Base-by-base conservation (phyloP, 2,113 vertebrate species). In the Pipra filicauda region DNA sequence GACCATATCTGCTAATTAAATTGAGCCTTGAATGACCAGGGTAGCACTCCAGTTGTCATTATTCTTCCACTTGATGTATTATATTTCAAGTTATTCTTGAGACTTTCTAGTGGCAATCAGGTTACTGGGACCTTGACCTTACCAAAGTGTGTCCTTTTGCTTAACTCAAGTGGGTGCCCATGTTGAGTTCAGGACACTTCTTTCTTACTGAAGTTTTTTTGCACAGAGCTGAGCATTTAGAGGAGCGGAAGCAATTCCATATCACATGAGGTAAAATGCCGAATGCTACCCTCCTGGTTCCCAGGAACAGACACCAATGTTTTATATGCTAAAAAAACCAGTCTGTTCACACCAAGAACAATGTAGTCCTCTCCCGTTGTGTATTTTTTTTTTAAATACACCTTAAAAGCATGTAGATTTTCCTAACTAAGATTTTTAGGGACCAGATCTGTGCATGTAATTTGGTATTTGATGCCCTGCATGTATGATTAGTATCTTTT, bases 21-120 rank as follows among this genome's bases (percentile, higher is more conserved):
- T 71, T 51, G 52, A 66, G 37, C 41, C 83, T 76, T 88, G 70
- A 91, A 80, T 81, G 94, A 91, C 93, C 75, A 91, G 69, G 93
- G 66, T 64, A 61, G 48, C 75, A 81, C 91, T 97, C 70, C 93
- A 92, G 61, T 91, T 97, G 87, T 96, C 95, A 86, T 88, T 85
- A 58, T 66, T 20, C 20, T 96, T 85, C 77, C 44, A 72, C 91
- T 89, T 95, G 93, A 97, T 92, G 89, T 95, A 84, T 66, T 39
- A n/a, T 79, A 64, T 92, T 95, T 91, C 13, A 39, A 37, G 48
- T 86, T 96, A 82, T 52, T 49, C 62, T 83, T 35, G 58, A 94
- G 82, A 41, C 51, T 78, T 80, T 67, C 14, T 93, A 49, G 48
- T 76, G 70, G 17, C 44, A 95, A 66, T 96, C 85, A 82, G 52